Evolutionary conservation across 1,140 invertebrate species (phyloP), one percentile per base, ranked within the genome.

Genomic region (Cydia fagiglandana): DNA sequence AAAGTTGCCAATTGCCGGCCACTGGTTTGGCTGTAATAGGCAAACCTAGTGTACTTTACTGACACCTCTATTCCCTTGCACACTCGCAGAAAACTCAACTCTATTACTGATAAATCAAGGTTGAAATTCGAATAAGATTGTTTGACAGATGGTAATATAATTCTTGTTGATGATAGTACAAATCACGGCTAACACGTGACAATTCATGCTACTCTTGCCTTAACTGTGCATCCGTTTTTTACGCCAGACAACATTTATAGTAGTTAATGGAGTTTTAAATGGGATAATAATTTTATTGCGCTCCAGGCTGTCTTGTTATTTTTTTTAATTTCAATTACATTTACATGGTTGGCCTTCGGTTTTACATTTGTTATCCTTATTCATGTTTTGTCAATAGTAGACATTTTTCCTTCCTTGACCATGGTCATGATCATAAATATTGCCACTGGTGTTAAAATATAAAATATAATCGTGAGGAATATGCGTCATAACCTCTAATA

Each of bases 21-120:
- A 88, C 87, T 74, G 82, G 84, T 85, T 84, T 85, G 82, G 76
- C 83, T 87, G 75, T 86, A 90, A 88, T 84, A 82, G 82, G 81
- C 82, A 80, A 80, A 74, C 74, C 66, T 70, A 24, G 47, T 64
- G 78, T 80, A 83, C 73, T 79, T 70, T 41, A 74, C 74, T 81
- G 78, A 85, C 78, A 84, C 80, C 80, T 80, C 73, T 78, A 79
- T 80, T 77, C 66, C 28, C 66, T 20, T 64, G 68, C 10, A 41
- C n/a, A n/a, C 17, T 20, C 56, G 64, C 34, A 64, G 73, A 66
- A 80, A 73, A 79, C 75, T 81, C 56, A 81, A 75, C 82, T 79
- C 41, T 85, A 82, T 45, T 17, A 28, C 73, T 76, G 41, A 9
- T 34, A 7, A 73, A 30, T 81, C 82, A 70, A 64, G 70, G 61